Evolutionary conservation across 2,113 vertebrate genomes (phyloP).

Genomic region (Neogobius melanostomus): DNA sequence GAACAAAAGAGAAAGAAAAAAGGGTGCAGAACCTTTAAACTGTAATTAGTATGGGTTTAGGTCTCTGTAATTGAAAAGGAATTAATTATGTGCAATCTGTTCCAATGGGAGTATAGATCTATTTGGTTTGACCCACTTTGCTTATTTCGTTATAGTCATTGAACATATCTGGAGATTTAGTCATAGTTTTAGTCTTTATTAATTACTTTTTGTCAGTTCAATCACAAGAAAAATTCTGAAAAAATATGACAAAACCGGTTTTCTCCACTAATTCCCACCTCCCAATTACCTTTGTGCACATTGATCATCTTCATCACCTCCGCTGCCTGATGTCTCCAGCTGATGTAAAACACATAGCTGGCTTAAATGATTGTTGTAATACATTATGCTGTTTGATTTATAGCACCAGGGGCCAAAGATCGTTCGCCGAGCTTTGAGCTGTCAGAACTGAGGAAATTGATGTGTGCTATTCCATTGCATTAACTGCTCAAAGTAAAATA

Average conservation of each 20-base stretch:
- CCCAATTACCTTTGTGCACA: constrained; percentile 35
- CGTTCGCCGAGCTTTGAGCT: constrained; percentile 55
- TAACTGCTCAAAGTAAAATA: constrained; percentile 36
- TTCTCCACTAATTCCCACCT: constrained; percentile 42
- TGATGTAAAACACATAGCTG: constrained; percentile 68
- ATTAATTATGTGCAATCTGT: too few relatives aligned
- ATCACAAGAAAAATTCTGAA: too few relatives aligned
- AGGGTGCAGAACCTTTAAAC: too few relatives aligned
- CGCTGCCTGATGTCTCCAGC: constrained; percentile 44
- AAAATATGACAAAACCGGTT: not conserved
- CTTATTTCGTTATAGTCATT: too few relatives aligned
- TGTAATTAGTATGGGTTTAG: too few relatives aligned
- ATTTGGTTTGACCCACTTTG: too few relatives aligned
- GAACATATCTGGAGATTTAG: too few relatives aligned
- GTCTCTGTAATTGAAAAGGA: too few relatives aligned
- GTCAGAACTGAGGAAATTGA: constrained; percentile 46
- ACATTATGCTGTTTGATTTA: constrained; percentile 73
- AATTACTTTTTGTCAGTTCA: too few relatives aligned
- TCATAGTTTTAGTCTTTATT: too few relatives aligned
- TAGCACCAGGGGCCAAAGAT: constrained; percentile 50
- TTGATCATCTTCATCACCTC: constrained; percentile 54
- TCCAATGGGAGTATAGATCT: too few relatives aligned
- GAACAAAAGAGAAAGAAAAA: too few relatives aligned
- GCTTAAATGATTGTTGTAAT: constrained; percentile 73
- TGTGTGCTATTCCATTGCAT: constrained; percentile 31